Percentiles rank a stretch among this genome's conserved stretches.
Conservation (phyloP, 1,140 invertebrate genomes). For the Calephelis virginiensis region DNA sequence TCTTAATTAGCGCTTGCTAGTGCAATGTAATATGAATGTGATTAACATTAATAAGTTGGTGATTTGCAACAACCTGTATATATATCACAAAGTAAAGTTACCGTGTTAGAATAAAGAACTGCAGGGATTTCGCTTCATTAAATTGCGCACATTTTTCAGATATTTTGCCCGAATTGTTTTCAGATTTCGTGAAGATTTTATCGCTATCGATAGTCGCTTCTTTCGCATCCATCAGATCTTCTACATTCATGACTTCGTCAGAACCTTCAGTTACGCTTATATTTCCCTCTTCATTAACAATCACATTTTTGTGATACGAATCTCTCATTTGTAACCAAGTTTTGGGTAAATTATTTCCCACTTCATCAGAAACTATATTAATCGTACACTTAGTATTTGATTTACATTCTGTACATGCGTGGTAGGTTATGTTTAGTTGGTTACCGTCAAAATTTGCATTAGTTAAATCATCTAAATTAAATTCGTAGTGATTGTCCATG, state of each 20-base stretch:
- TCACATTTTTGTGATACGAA: conserved; percentile 54
- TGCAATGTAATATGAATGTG: too few species aligned
- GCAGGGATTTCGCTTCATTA: conserved; percentile 46
- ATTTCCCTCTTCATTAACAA: conserved; percentile 55
- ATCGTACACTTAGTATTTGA: conserved; percentile 49
- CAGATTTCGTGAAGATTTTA: background rate
- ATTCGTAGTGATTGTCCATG: conserved; percentile 49
- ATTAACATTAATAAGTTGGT: too few species aligned
- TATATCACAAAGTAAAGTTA: conserved; percentile 30
- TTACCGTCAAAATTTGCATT: conserved; percentile 52
- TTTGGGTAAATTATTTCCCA: conserved; percentile 35
- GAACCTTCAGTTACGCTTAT: conserved; percentile 38
- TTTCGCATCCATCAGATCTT: conserved; percentile 22
- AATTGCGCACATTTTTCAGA: conserved; percentile 49
- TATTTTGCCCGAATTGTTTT: conserved; percentile 33
- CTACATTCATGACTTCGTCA: conserved; percentile 24
- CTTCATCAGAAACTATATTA: conserved; percentile 46
- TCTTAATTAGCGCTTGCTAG: too few species aligned
- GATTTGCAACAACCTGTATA: background rate
- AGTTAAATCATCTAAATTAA: conserved; percentile 47
- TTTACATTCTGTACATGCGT: conserved; percentile 47
- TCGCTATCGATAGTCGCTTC: background rate
- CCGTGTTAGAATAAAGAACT: conserved; percentile 57
- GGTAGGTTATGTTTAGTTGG: conserved; percentile 46
- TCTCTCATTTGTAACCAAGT: conserved; percentile 61